Percentiles rank a stretch among this genome's conserved stretches.
phyloP scores from a whole-genome alignment of 2,113 vertebrate species.

The Ptyas mucosa region DNA sequence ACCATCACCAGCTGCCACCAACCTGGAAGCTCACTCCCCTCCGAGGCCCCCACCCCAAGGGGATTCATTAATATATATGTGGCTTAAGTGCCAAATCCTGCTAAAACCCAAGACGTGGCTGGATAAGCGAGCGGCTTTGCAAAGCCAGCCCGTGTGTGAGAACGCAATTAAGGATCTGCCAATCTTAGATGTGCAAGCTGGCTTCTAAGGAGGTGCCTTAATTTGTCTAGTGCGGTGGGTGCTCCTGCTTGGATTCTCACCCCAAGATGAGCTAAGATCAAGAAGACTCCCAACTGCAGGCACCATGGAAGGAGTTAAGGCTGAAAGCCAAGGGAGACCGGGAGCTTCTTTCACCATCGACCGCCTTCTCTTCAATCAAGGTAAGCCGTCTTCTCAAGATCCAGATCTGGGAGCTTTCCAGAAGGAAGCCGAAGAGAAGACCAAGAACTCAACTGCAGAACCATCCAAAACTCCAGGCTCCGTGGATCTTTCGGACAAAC shows the following conservation, averaged over 20 bases:
- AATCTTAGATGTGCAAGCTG: conserved; percentile 57
- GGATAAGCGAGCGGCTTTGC: conserved; percentile 67
- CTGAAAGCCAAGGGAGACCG: neutral
- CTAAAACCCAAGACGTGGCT: conserved; percentile 61
- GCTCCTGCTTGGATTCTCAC: neutral
- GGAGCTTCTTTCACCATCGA: conserved; percentile 80
- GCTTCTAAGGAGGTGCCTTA: neutral
- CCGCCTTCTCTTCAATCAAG: conserved; percentile 71
- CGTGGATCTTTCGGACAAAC: conserved; percentile 61
- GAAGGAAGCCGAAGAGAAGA: conserved; percentile 36
- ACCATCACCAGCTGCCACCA: neutral
- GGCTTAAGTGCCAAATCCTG: conserved; percentile 63
- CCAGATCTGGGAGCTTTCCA: conserved; percentile 19
- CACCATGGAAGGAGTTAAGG: conserved; percentile 20
- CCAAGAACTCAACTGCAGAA: neutral
- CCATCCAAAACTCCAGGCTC: neutral
- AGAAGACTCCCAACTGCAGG: neutral
- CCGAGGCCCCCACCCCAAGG: conserved; percentile 58
- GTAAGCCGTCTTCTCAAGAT: conserved; percentile 20
- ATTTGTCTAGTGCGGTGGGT: neutral
- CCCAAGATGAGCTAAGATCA: neutral
- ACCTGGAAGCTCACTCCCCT: neutral
- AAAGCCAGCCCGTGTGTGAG: conserved; percentile 60
- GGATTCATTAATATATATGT: conserved; percentile 66
- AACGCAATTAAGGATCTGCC: conserved; percentile 68